Percentiles rank a stretch among this genome's conserved stretches.
Conservation (phyloP, 2,888 invertebrate species). For the Drosophila atripex region DNA sequence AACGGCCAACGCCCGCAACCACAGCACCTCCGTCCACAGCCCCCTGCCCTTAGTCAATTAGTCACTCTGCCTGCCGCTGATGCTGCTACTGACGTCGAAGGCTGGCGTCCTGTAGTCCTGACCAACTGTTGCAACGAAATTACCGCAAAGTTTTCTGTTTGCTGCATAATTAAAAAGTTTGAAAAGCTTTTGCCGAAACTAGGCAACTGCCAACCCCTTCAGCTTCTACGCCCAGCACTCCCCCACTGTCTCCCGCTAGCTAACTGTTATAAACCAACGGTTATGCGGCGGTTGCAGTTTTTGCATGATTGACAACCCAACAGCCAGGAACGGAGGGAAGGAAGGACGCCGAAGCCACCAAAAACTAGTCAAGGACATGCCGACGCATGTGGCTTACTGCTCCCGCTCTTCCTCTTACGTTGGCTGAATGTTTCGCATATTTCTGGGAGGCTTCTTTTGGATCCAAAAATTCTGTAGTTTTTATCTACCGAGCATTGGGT, state of each 20-base stretch:
- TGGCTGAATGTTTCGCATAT: slow-evolving; percentile 45
- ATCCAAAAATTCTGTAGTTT: slow-evolving; percentile 13
- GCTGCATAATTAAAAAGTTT: slow-evolving; percentile 79
- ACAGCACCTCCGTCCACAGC: slow-evolving; percentile 2
- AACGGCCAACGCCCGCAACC: slow-evolving; percentile 9
- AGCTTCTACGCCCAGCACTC: neutral
- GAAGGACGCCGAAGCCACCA: slow-evolving; percentile 25
- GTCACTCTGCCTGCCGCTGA: slow-evolving; percentile 63
- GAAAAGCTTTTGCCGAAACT: slow-evolving; percentile 78
- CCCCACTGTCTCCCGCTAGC: slow-evolving; percentile 28
- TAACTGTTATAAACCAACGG: slow-evolving; percentile 72
- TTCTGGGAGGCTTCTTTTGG: slow-evolving; percentile 31
- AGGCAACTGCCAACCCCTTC: slow-evolving; percentile 55
- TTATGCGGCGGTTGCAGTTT: slow-evolving; percentile 76
- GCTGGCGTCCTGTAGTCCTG: slow-evolving; percentile 46
- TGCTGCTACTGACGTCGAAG: slow-evolving; percentile 51
- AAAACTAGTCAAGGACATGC: slow-evolving; percentile 67
- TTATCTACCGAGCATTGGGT: slow-evolving; percentile 48
- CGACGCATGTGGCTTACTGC: slow-evolving; percentile 44
- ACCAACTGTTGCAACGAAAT: slow-evolving; percentile 78
- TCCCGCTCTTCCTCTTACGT: neutral
- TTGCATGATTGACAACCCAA: slow-evolving; percentile 76
- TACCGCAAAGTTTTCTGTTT: slow-evolving; percentile 78
- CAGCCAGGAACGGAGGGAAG: slow-evolving; percentile 45
- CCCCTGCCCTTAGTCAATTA: slow-evolving; percentile 70